Base-by-base conservation (phyloP, 2,888 invertebrate genomes). In the Sarcophaga caerulescens region DNA sequence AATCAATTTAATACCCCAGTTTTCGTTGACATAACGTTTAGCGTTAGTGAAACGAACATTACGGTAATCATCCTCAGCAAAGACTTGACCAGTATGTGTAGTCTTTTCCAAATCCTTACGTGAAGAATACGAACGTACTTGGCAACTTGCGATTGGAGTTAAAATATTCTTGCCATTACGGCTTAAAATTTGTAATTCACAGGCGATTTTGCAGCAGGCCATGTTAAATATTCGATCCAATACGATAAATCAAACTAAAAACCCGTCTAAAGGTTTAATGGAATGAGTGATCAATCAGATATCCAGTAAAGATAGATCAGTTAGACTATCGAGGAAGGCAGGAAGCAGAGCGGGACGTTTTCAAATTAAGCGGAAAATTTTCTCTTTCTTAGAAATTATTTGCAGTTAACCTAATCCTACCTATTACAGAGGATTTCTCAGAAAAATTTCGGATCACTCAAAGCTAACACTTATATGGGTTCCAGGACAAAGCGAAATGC, bases 1-100 rank as follows among this genome's bases (percentile, higher is more conserved):
- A 89, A 99, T 97, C 88, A 99, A 94, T 88, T 99, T 95, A 85
- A 98, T 96, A 62, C 99, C 98, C 96, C 98, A 98, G 90, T 96
- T 96, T 3, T 94, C 93, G 92, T 99, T 99, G 0, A 99, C 97
- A 94, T 98, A 96, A 89, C 98, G 98, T 17, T 95, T 94, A 82
- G 95, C 94, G 90, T 96, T 95, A n/a, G 95, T 94, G 91, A 97
- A 98, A 89, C 98, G 94, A 8, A 94, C 96, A 91, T 97, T 93
- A 90, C 98, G 95, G 90, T 96, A 97, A 93, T 98, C 98, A 90
- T 96, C 94, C 78, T 95, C 93, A 52, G 96, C 96, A 94, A 96
- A 98, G 94, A 95, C 93, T 89, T 93, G 93, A 11, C 93, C 93
- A 14, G 93, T 93, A 88, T 93, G 93, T 78, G 93, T 93, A 5